Evolutionary conservation across 2,888 invertebrate species (phyloP), one percentile per base, ranked within the genome.

Genomic region (Pammene aurita): DNA sequence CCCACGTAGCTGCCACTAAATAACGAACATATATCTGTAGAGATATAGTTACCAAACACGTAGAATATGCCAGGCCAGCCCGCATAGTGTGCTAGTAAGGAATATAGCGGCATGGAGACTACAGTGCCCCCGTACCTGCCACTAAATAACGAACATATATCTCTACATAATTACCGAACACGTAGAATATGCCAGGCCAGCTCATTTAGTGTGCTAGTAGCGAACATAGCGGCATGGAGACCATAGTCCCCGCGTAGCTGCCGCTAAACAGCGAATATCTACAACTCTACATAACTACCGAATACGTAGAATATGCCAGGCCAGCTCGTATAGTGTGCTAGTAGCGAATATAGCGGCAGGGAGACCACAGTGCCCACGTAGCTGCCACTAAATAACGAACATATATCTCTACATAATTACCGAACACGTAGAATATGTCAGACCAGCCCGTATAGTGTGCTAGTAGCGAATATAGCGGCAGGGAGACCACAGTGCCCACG

Each of bases 1-100:
- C 97, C 97, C 0, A 96, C 95, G 85, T 96, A 97, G 81, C 96
- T 96, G 14, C 97, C 97, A 58, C 97, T 96, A 89, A 97, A 97
- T n/a, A n/a, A n/a, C n/a, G n/a, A n/a, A n/a, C n/a, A n/a, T n/a
- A n/a, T n/a, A n/a, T n/a, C n/a, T n/a, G n/a, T n/a, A n/a, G n/a
- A n/a, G 5, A 35, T 2, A 35, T 55, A 55, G 18, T 55, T 55
- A 55, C 54, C 54, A 35, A 57, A 57, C 95, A 94, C 97, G 96
- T 97, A 97, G 83, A 97, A 97, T 48, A 97, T 95, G 67, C 96
- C 96, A 5, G 95, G 94, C 97, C 96, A 96, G 44, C 96, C 96
- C 5, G 95, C 94, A 42, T 94, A 90, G 14, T 94, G 93, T 0
- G 96, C 95, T 63, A 97, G 90, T 35, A 96, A 80, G 0, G 97